Evolutionary conservation across 2,888 invertebrate species (phyloP), one percentile per base, ranked within the genome.

Genomic region (Hemithea aestivaria): DNA sequence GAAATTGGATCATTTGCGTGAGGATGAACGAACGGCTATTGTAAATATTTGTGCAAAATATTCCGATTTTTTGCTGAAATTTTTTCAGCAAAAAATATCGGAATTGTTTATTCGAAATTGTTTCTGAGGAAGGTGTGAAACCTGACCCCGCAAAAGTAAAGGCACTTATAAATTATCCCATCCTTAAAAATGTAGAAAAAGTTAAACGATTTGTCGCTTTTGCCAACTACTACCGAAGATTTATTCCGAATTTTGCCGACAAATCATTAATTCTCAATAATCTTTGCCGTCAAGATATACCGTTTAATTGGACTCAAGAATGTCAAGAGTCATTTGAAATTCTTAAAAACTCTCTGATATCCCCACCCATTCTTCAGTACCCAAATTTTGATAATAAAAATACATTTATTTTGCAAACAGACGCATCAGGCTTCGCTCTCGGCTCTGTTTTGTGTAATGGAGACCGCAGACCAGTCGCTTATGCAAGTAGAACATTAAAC

Each of bases 241-340:
- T 35, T 27, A 35, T 51, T 10, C 32, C 21, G 9, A 27, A 25
- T 21, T 51, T 45, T 39, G 40, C 48, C 1, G 25, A 41, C 10
- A 48, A 16, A 7, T 36, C 42, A 8, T 30, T 51, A 9, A 16
- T 2, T 16, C 16, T 16, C 5, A 48, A 51, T 35, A 29, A 16
- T 20, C 35, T 51, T 20, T 28, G 20, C 23, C 31, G 26, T 10
- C 47, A 50, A 39, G 35, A 42, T 35, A 26, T 11, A 6, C 6
- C 6, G 2, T 47, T 47, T 32, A 22, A 11, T 7, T 48, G 43
- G 40, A 7, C 9, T 7, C 1, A 26, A 2, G 10, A 36, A 8
- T 44, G 44, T 27, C 12, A 45, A 23, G 22, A 24, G 6, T 7
- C 36, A 9, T 40, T 45, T 31, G 24, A 30, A 21, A 30, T 1